These are phyloP conservation scores for Perca schrenkii DNA, from an alignment of 2,113 vertebrate genomes.

Conservation along the genomic window DNA sequence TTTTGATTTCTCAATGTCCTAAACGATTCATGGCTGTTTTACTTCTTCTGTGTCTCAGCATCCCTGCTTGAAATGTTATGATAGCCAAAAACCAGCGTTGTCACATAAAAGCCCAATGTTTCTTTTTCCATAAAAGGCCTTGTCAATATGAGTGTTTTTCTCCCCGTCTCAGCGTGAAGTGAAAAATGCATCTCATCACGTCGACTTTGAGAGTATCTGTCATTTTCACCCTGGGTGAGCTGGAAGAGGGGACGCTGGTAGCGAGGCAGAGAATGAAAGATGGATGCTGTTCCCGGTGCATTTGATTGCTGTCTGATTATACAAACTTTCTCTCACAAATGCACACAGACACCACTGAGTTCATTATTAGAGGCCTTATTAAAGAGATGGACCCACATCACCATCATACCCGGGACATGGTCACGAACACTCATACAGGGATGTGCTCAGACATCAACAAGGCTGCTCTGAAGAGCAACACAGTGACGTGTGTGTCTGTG, in stretches of 20 bases:
- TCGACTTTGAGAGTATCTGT: conserved; percentile 29
- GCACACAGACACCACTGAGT: conserved; percentile 10
- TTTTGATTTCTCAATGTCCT: background rate
- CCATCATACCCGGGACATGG: background rate
- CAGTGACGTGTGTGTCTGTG: background rate
- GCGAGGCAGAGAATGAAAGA: conserved; percentile 21
- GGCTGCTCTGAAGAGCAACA: background rate
- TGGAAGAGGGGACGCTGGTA: conserved; percentile 9
- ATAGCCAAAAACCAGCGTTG: background rate
- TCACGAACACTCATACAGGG: background rate
- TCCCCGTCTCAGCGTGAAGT: conserved; percentile 17
- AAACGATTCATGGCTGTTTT: background rate
- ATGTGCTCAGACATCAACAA: conserved; percentile 9
- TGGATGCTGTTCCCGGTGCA: conserved; percentile 39
- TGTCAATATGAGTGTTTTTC: background rate
- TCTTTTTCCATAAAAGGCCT: conserved; percentile 1
- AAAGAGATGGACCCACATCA: conserved; percentile 16
- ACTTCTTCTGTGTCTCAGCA: conserved; percentile 3
- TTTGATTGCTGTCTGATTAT: conserved; percentile 76
- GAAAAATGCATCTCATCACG: conserved; percentile 37
- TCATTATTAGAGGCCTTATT: conserved; percentile 30
- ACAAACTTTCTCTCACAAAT: conserved; percentile 18
- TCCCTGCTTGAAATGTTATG: conserved; percentile 10
- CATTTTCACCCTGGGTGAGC: conserved; percentile 48
- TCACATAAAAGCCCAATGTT: conserved; percentile 2